phyloP scores from a whole-genome alignment of 2,797 vertebrate species.

The Anas bernieri region DNA sequence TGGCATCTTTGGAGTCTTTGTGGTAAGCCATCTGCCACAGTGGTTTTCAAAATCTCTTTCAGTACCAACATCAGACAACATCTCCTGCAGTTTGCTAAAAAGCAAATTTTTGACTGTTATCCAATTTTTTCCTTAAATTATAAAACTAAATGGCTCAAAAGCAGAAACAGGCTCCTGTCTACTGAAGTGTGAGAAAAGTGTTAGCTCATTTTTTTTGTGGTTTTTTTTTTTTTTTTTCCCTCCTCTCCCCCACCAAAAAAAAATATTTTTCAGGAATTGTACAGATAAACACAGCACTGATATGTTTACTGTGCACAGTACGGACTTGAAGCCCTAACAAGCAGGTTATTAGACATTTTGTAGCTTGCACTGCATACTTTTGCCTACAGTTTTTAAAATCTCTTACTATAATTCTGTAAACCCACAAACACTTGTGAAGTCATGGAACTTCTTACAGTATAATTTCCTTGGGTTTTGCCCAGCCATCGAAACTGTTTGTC shows the following conservation, averaged over 20 bases:
- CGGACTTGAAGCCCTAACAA: not conserved
- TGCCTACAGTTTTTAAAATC: not conserved
- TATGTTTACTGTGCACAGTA: not conserved
- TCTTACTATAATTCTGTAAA: not conserved
- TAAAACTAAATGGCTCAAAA: not conserved
- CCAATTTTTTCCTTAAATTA: constrained; percentile 32
- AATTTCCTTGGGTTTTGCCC: constrained; percentile 25
- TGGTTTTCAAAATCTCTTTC: constrained; percentile 47
- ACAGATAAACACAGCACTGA: not conserved
- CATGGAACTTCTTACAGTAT: not conserved
- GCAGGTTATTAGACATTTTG: not conserved
- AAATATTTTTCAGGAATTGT: not conserved
- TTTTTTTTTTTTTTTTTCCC: not conserved
- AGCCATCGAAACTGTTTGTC: constrained; percentile 30
- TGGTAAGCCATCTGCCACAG: constrained; percentile 53
- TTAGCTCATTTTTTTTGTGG: not conserved
- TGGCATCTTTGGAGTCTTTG: constrained; percentile 37
- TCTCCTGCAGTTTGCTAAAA: constrained; percentile 35
- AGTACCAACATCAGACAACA: constrained; percentile 33
- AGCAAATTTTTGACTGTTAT: constrained; percentile 40
- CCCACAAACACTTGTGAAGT: constrained; percentile 4
- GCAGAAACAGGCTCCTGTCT: not conserved
- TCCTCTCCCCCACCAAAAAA: not conserved
- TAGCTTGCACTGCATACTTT: not conserved
- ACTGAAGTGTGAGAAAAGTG: not conserved